Base-by-base conservation (phyloP, 1,140 invertebrate species). In the Anagrus nilaparvatae region DNA sequence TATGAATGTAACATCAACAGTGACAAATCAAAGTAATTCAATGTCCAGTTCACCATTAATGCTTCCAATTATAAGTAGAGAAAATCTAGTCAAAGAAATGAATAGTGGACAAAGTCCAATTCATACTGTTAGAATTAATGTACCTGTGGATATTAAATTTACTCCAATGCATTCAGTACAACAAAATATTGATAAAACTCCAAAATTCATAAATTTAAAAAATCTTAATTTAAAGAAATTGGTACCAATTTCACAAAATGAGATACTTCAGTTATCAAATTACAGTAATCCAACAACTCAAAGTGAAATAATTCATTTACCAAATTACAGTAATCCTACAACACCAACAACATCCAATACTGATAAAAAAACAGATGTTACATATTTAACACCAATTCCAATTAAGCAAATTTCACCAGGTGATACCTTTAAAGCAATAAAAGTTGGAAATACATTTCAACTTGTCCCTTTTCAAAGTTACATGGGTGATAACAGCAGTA, bases 211-310 rank as follows among this genome's bases (percentile, higher is more conserved):
- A 30, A 55, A 47, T 35, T 37, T 55, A 2, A 40, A 51, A 4
- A 55, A 50, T 40, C 45, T 55, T 4, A 51, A 53, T 40, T 39
- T 52, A 10, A 53, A 50, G 34, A 55, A 55, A 47, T 46, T 55
- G 16, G 48, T 55, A 13, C 51, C 53, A 6, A 50, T 55, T 20
- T 50, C 50, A 29, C 43, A 33, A 20, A 48, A 50, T 18, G 49
- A 53, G 32, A 35, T 55, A 0, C 47, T 43, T 32, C 32, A 52
- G 19, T 47, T 46, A 16, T n/a, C 50, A 3, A 30, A 48, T 21
- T 39, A 45, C 16, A 23, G 39, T 1, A 49, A 43, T 13, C 40
- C 46, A 21, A 35, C 33, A 8, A 25, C 35, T 30, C 13, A 39
- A 34, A 48, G 50, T 18, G 49, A 53, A 33, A 35, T 55, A 0